A percentile compares a stretch with the other conserved stretches of the same genome.
phyloP scores from a whole-genome alignment of 2,113 vertebrate species.

The Phrynosoma platyrhinos region DNA sequence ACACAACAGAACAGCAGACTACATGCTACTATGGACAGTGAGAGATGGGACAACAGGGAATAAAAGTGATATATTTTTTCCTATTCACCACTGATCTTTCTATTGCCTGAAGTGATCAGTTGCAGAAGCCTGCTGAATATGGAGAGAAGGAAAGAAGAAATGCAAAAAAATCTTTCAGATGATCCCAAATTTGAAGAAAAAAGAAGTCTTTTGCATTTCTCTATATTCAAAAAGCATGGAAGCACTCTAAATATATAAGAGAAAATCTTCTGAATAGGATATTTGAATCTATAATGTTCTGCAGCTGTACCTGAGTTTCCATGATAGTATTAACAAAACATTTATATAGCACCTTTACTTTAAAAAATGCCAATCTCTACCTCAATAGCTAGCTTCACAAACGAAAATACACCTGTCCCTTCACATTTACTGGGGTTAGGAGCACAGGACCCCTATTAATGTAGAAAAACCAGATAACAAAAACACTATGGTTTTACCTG shows the following conservation, averaged over 20 bases:
- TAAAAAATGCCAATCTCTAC: neutral
- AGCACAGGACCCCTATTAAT: too few relatives aligned
- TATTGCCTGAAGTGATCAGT: neutral
- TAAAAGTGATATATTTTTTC: neutral
- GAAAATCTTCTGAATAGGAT: neutral
- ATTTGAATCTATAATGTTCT: neutral
- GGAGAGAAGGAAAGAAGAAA: neutral
- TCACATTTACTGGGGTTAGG: too few relatives aligned
- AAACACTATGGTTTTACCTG: too few relatives aligned
- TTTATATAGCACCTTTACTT: too few relatives aligned
- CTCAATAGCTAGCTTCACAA: neutral
- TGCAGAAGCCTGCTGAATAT: neutral
- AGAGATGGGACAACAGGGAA: neutral
- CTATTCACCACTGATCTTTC: neutral
- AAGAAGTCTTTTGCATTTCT: neutral
- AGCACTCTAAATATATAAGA: neutral
- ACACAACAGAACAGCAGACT: neutral
- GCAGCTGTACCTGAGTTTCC: too few relatives aligned
- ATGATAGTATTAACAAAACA: neutral
- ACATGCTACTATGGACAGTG: neutral
- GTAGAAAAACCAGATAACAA: too few relatives aligned
- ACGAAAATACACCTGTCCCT: too few relatives aligned
- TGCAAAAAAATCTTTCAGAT: neutral
- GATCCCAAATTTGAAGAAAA: neutral
- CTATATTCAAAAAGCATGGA: neutral